Conservation (phyloP, 2,888 invertebrate genomes). For the Scotopteryx bipunctaria region DNA sequence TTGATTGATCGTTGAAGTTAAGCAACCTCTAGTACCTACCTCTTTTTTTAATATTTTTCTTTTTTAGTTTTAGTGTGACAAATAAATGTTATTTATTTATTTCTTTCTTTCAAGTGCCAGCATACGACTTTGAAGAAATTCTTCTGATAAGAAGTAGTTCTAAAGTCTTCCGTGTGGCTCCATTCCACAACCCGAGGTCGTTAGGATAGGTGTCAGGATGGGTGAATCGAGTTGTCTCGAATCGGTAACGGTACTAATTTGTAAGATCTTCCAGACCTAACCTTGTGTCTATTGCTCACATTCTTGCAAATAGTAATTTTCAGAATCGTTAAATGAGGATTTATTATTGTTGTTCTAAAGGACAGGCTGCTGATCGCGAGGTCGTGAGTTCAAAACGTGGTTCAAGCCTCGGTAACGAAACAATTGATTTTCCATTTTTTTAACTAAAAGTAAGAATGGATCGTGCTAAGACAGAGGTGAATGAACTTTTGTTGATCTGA, state of each 20-base stretch:
- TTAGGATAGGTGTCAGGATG: not conserved
- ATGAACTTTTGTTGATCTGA: no score
- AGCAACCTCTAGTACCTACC: no score
- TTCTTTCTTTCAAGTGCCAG: no score
- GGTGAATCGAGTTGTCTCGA: not conserved
- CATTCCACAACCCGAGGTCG: no score
- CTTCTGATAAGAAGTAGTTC: no score
- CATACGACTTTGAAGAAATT: no score
- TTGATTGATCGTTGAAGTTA: no score
- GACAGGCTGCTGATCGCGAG: not conserved
- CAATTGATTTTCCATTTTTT: no score
- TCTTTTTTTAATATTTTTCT: no score
- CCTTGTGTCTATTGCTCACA: slow-evolving; percentile 10
- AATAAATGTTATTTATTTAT: no score
- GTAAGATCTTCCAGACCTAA: slow-evolving; percentile 4
- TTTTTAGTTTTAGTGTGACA: no score
- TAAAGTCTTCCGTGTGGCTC: no score
- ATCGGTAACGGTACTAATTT: slow-evolving; percentile 6
- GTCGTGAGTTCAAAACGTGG: not conserved
- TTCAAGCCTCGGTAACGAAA: not conserved
- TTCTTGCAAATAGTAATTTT: not conserved
- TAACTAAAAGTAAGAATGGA: not conserved
- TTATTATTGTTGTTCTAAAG: not conserved
- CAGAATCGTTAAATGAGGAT: not conserved
- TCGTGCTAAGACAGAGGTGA: not conserved